Conservation (phyloP, 2,113 vertebrate species). For the Bujurquina vittata region DNA sequence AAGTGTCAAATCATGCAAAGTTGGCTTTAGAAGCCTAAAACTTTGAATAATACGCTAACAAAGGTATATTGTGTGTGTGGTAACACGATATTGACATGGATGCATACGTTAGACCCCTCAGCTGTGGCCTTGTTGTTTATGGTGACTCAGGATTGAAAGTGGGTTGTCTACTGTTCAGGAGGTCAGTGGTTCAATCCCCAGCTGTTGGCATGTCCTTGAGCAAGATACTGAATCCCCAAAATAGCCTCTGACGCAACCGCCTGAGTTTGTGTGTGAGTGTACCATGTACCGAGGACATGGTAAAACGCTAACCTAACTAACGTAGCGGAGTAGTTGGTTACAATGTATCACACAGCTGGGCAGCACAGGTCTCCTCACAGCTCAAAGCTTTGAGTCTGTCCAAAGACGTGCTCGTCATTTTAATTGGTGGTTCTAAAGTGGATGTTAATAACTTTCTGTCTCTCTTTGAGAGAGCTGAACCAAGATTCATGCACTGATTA, state of each 20-base stretch:
- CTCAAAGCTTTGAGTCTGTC: background rate
- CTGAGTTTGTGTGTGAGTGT: no score
- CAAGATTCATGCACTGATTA: background rate
- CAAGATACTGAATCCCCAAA: background rate
- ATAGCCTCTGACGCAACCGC: fast-evolving
- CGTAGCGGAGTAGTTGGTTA: background rate
- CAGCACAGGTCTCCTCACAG: background rate
- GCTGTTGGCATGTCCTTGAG: no score
- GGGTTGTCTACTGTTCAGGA: background rate
- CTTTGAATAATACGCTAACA: no score
- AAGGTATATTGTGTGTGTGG: no score
- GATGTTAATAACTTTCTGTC: fast-evolving
- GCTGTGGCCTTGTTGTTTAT: background rate
- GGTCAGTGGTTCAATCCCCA: fast-evolving
- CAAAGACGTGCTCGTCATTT: fast-evolving
- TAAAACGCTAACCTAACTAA: background rate
- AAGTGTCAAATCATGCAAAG: background rate
- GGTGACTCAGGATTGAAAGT: background rate
- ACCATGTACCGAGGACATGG: background rate
- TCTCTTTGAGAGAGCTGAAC: background rate
- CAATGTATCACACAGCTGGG: background rate
- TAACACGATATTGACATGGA: no score
- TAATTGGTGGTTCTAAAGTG: background rate
- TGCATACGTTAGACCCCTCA: background rate
- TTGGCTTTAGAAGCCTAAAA: no score